Conservation (phyloP, 2,113 vertebrate genomes). For the Corynorhinus townsendii region DNA sequence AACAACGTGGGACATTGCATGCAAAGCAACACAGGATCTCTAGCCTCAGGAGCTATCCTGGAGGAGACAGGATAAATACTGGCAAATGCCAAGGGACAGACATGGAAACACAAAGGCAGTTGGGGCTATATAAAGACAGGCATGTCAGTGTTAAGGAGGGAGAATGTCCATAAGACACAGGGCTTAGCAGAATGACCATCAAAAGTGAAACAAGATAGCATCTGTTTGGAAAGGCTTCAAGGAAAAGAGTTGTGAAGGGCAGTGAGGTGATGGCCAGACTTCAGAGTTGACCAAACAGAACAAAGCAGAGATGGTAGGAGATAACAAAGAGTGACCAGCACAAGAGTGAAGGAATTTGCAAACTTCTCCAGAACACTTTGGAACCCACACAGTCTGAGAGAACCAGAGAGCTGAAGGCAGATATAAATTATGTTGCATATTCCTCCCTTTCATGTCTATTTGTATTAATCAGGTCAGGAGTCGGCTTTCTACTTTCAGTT, state of each 20-base stretch:
- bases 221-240: constrained; percentile 20
- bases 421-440: background rate
- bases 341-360: background rate
- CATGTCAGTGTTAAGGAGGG: background rate
- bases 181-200: background rate
- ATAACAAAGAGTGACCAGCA: background rate
- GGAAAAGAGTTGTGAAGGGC: constrained; percentile 28
- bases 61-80: background rate
- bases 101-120: constrained; percentile 15
- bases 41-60: background rate
- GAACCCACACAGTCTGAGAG: background rate
- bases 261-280: background rate
- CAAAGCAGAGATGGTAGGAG: background rate
- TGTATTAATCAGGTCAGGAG: background rate
- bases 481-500: background rate
- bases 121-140: constrained; percentile 35
- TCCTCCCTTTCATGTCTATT: background rate
- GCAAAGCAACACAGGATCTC: background rate
- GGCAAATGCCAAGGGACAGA: background rate
- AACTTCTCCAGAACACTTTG: background rate
- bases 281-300: background rate
- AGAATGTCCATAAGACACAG: background rate
- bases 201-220: background rate
- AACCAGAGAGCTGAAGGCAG: background rate
- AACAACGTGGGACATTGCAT: background rate